Evolutionary conservation across 2,113 vertebrate genomes (phyloP).

Genomic region (Pelecanoides urinatrix): DNA sequence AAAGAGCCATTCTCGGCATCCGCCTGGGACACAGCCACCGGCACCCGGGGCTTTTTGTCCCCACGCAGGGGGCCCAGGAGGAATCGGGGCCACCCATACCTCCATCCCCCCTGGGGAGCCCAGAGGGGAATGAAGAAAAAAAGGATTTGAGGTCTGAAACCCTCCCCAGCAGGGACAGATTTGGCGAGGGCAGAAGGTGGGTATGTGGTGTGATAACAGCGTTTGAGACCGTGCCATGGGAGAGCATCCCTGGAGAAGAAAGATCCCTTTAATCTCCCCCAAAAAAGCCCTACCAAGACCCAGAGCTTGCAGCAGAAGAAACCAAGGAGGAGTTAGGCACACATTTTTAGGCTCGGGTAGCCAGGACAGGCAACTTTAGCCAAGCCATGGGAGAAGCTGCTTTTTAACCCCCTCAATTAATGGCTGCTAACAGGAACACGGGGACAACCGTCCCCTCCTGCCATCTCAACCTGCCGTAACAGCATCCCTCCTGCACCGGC

Average conservation of each 20-base stretch:
- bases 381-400: background rate
- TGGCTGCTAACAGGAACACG: background rate
- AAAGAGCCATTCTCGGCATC: slow-evolving; percentile 33
- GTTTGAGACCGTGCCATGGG: background rate
- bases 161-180: background rate
- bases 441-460: background rate
- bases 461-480: background rate
- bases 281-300: background rate
- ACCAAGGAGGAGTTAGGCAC: background rate
- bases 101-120: background rate
- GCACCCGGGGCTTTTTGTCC: background rate
- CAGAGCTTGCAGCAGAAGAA: background rate
- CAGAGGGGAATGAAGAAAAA: background rate
- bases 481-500: background rate
- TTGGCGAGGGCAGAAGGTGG: background rate
- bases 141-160: background rate
- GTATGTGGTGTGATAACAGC: background rate
- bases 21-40: background rate
- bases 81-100: background rate
- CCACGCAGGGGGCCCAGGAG: accelerated
- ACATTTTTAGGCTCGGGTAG: background rate
- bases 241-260: background rate
- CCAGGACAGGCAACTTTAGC: background rate
- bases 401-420: background rate
- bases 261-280: background rate